These are phyloP conservation scores for Coregonus suidteri DNA, from an alignment of 2,797 vertebrate genomes.

Conservation along the genomic window DNA sequence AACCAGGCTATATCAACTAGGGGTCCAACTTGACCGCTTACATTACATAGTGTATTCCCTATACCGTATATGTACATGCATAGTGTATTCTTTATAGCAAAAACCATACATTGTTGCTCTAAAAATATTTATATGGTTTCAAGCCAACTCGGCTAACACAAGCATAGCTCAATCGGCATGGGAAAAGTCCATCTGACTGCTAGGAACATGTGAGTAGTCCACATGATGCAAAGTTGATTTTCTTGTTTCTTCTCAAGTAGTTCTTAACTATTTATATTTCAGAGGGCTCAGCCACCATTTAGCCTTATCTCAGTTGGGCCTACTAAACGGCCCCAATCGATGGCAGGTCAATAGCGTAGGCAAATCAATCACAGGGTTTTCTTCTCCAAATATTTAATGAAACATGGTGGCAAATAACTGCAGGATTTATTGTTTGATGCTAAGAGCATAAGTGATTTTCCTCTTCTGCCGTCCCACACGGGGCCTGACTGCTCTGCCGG, in stretches of 20 bases:
- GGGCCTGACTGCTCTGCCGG: conserved; percentile 78
- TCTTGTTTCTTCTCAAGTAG: conserved; percentile 66
- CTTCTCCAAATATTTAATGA: conserved; percentile 95
- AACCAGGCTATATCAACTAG: conserved; percentile 18
- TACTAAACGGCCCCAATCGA: conserved; percentile 82
- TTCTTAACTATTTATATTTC: conserved; percentile 76
- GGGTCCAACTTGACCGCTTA: conserved; percentile 33
- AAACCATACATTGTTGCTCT: neutral
- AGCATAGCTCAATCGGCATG: neutral
- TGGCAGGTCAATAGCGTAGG: conserved; percentile 84
- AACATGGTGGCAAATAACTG: conserved; percentile 89
- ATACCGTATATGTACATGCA: neutral
- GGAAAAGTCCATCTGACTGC: neutral
- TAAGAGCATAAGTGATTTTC: conserved; percentile 93
- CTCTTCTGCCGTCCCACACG: conserved; percentile 82
- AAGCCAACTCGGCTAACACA: neutral
- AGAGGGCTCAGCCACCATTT: conserved; percentile 78
- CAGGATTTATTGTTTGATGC: conserved; percentile 90
- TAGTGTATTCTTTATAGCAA: conserved; percentile 14
- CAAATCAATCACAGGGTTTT: conserved; percentile 90
- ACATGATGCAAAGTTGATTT: conserved; percentile 56
- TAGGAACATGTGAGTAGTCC: conserved; percentile 11
- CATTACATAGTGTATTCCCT: neutral
- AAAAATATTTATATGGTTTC: conserved; percentile 1
- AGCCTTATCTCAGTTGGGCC: conserved; percentile 84